A percentile compares a stretch with the other conserved stretches of the same genome.
These are phyloP conservation scores for Pavo muticus DNA, from an alignment of 2,113 vertebrate genomes.

Conservation along the genomic window DNA sequence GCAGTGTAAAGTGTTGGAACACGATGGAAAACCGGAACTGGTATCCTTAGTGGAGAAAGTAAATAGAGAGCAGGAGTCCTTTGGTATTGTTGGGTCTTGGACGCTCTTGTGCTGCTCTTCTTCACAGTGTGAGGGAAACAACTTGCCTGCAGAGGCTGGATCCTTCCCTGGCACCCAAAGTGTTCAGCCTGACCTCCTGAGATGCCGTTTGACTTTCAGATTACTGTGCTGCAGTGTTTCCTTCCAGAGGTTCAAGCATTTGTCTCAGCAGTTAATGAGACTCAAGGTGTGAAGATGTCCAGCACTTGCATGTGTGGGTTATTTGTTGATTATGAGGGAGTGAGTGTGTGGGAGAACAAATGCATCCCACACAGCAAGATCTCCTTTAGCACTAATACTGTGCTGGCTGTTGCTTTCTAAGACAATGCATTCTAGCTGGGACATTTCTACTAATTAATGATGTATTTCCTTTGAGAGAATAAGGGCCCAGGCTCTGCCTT, in stretches of 20 bases:
- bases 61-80: background rate
- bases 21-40: background rate
- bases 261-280: background rate
- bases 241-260: background rate
- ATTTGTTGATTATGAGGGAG: background rate
- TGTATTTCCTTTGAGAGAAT: background rate
- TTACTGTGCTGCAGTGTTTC: background rate
- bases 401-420: background rate
- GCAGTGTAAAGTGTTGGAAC: background rate
- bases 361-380: background rate
- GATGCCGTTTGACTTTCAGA: background rate
- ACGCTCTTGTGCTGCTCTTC: background rate
- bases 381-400: background rate
- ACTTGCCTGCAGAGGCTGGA: background rate
- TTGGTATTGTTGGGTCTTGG: background rate
- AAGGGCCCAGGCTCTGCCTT: conserved; percentile 9
- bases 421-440: conserved; percentile 23
- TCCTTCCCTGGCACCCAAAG: background rate
- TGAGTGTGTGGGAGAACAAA: background rate
- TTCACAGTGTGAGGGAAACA: fast-evolving
- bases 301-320: background rate
- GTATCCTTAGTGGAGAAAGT: background rate
- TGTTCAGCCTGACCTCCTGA: conserved; percentile 32
- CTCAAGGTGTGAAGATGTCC: conserved; percentile 14
- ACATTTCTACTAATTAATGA: conserved; percentile 7